These are phyloP conservation scores for Phania funesta DNA, from an alignment of 2,888 invertebrate genomes.

Conservation along the genomic window DNA sequence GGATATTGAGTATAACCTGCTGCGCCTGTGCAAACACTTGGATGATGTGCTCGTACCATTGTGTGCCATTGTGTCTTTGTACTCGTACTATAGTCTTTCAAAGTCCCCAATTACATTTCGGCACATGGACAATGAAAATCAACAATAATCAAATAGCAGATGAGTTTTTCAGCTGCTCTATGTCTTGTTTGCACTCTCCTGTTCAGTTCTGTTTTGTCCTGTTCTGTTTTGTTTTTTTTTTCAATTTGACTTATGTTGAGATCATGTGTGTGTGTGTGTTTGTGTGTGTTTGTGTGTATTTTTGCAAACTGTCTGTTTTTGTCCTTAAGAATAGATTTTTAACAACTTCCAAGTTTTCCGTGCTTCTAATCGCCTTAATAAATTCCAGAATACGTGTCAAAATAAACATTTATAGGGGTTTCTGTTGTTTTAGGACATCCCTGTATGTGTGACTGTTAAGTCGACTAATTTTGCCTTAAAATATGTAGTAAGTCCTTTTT, in stretches of 20 bases:
- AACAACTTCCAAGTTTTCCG: conserved; percentile 35
- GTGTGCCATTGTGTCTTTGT: conserved; percentile 38
- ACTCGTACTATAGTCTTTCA: conserved; percentile 15
- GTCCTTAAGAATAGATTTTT: conserved; percentile 50
- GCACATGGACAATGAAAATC: conserved; percentile 60
- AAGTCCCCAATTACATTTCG: conserved; percentile 48
- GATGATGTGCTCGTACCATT: conserved; percentile 46
- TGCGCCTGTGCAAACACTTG: conserved; percentile 65
- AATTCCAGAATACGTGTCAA: conserved; percentile 23
- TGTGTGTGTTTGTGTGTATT: neutral
- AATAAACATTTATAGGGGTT: neutral
- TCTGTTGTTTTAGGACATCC: conserved; percentile 5
- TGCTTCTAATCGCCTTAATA: conserved; percentile 44
- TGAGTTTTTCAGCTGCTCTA: conserved; percentile 66
- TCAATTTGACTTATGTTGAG: neutral
- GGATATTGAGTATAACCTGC: conserved; percentile 67
- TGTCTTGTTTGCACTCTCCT: conserved; percentile 10
- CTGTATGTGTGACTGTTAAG: conserved; percentile 14
- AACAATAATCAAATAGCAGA: conserved; percentile 62
- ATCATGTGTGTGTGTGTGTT: neutral
- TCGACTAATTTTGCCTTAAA: conserved; percentile 41
- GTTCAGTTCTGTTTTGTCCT: neutral
- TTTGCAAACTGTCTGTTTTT: neutral
- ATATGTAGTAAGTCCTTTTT: neutral
- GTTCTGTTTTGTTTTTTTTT: neutral